phyloP scores from a whole-genome alignment of 2,888 invertebrate genomes.

The Podotricha telesiphe region DNA sequence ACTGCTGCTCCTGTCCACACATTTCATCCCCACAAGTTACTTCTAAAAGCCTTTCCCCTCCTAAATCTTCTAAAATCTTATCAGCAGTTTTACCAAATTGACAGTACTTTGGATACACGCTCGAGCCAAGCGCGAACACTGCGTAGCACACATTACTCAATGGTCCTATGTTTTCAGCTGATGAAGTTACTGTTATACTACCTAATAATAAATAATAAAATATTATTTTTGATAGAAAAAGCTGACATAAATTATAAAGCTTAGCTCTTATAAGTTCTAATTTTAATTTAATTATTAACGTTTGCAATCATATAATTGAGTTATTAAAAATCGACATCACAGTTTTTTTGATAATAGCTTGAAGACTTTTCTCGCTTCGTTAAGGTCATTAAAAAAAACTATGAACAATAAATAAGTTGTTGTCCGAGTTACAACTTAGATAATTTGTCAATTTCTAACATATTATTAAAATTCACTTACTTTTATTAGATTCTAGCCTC shows the following conservation, averaged over 20 bases:
- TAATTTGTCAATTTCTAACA: no score
- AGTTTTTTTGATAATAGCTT: no score
- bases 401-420: no score
- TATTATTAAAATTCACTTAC: constrained; percentile 56
- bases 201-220: constrained; percentile 74
- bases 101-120: constrained; percentile 98
- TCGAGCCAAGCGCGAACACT: constrained; percentile 96
- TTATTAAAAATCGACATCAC: no score
- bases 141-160: constrained; percentile 95
- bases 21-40: constrained; percentile 95
- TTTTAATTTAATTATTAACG: no score
- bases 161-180: constrained; percentile 92
- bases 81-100: constrained; percentile 96
- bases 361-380: no score
- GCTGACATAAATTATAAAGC: no score
- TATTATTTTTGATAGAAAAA: not conserved
- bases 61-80: constrained; percentile 92
- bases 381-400: no score
- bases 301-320: no score
- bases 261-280: no score
- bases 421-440: no score
- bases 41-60: constrained; percentile 92
- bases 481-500: constrained; percentile 77
- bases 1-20: constrained; percentile 97
- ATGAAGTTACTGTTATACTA: constrained; percentile 87